Conservation (phyloP, 2,113 vertebrate genomes). For the Salvelinus alpinus region DNA sequence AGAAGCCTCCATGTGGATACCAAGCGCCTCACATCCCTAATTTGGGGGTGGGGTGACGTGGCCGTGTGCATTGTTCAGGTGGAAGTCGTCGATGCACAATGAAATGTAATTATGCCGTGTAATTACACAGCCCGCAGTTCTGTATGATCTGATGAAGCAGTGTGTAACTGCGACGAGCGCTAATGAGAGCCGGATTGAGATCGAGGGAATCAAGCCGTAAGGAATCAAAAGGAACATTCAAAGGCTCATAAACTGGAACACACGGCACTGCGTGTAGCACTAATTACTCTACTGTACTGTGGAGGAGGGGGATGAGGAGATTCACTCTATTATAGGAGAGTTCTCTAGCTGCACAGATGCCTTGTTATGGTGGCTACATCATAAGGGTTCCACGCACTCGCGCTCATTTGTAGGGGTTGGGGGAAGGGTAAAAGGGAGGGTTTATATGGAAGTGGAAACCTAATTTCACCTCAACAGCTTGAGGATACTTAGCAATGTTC, state of each 20-base stretch:
- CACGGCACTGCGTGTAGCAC: neutral
- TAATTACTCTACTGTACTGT: constrained; percentile 3
- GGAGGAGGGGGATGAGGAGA: neutral
- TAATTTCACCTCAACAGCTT: neutral
- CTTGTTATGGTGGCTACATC: neutral
- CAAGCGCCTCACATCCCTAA: no score
- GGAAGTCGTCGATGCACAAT: neutral
- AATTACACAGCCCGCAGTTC: constrained; percentile 21
- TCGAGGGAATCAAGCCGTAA: constrained; percentile 20
- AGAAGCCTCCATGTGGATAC: no score
- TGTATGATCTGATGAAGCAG: constrained; percentile 20
- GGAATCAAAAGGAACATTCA: constrained; percentile 12
- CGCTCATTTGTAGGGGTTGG: neutral
- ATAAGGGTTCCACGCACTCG: neutral
- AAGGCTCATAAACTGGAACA: constrained; percentile 12
- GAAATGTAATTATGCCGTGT: constrained; percentile 12
- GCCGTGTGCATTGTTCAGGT: constrained; percentile 3
- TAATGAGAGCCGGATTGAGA: constrained; percentile 1
- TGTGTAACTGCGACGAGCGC: neutral
- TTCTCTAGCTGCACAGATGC: neutral
- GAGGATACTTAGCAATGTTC: neutral
- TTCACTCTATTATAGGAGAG: neutral
- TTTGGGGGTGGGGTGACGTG: neutral
- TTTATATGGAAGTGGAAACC: neutral
- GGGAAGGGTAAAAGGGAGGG: neutral